Percentiles rank a stretch among this genome's conserved stretches.
Conservation (phyloP, 2,888 invertebrate genomes). For the Pollenia labialis region DNA sequence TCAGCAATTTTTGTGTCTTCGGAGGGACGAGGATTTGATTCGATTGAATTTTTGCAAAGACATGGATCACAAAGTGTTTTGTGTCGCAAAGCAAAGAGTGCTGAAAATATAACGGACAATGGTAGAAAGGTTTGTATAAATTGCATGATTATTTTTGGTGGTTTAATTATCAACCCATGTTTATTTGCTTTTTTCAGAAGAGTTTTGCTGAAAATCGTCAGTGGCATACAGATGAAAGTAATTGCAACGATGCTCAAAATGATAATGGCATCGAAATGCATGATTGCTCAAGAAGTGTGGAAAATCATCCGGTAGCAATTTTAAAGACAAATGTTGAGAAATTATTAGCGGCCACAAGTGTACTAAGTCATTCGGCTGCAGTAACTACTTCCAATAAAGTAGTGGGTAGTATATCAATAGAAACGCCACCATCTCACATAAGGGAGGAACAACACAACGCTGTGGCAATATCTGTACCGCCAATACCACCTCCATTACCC, state of each 20-base stretch:
- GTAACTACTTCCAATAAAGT: conserved; percentile 82
- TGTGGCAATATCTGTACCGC: conserved; percentile 72
- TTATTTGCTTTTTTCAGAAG: conserved; percentile 76
- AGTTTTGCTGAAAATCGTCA: conserved; percentile 82
- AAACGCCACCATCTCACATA: conserved; percentile 82
- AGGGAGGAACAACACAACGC: conserved; percentile 78
- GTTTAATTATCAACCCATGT: neutral
- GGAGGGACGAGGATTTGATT: conserved; percentile 90
- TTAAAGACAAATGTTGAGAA: conserved; percentile 74
- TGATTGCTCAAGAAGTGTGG: conserved; percentile 73
- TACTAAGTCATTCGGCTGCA: conserved; percentile 79
- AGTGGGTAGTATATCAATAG: conserved; percentile 83
- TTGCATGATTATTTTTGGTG: neutral
- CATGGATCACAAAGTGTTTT: conserved; percentile 92
- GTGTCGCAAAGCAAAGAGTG: conserved; percentile 91
- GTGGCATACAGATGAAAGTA: conserved; percentile 82
- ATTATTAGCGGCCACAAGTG: conserved; percentile 75
- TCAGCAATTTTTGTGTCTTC: conserved; percentile 93
- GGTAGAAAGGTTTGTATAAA: conserved; percentile 80
- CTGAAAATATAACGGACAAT: conserved; percentile 87
- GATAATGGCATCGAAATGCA: conserved; percentile 77
- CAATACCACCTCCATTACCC: conserved; percentile 65
- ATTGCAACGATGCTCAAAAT: conserved; percentile 72
- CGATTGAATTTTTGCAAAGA: conserved; percentile 91
- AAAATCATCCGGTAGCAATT: conserved; percentile 78